Evolutionary conservation across 1,140 invertebrate species (phyloP), one percentile per base, ranked within the genome.

Genomic region (Drosophila equinoxialis): DNA sequence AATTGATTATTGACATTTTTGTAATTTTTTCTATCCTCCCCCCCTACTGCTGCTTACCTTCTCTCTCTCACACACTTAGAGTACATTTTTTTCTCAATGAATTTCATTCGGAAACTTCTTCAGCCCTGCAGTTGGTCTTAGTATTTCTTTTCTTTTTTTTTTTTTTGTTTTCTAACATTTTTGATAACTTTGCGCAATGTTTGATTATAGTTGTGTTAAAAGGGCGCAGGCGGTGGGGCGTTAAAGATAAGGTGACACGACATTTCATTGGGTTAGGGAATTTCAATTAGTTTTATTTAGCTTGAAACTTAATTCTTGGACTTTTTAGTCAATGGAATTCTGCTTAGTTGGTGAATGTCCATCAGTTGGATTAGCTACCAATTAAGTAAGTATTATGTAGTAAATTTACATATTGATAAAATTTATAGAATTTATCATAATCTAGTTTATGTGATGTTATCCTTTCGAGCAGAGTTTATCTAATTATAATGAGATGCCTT

Each of bases 1-100:
- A 74, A 80, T 80, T 84, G 77, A 85, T 85, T 80, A 85, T 84
- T 73, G 81, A 79, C 80, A 76, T 71, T 84, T 71, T 66, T 58
- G 65, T 78, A 58, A 79, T 79, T 58, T 62, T 66, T 23, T 70
- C 35, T 51, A 30, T 10, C 60, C 7, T 17, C 45, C 6, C 6
- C 45, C 6, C 45, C 45, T 48, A 4, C 45, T 6, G 2, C 45
- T 14, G 14, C 11, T 48, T 14, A 20, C 41, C 51, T 11, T 6
- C 14, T 17, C 17, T 6, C 23, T 26, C 57, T 61, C 17, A 6
- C 30, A 1, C 17, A 51, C 26, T 8, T 51, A 8, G 8, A 37
- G 35, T 37, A 37, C 8, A 11, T 59, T 35, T 68, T 73, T 41
- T 51, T 73, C 45, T 51, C 45, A 51, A 51, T 51, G 57, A 59